Conservation (phyloP, 2,888 invertebrate species). For the Harmothoe impar region DNA sequence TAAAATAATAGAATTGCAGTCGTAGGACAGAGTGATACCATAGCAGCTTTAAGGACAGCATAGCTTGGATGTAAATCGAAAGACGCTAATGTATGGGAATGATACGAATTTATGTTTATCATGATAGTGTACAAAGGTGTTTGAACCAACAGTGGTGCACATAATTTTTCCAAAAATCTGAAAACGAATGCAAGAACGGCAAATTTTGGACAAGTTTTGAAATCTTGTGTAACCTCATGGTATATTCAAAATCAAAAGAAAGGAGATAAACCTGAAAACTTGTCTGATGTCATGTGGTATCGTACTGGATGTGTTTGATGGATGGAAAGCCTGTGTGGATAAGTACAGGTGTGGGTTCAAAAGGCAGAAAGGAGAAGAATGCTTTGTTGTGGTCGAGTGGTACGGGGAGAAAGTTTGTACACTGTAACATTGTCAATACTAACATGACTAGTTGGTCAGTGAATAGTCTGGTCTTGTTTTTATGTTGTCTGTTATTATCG, state of each 20-base stretch:
- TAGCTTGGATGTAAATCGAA: too few relatives aligned
- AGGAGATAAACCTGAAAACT: neutral
- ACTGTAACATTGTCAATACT: slow-evolving; percentile 32
- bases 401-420: neutral
- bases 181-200: too few relatives aligned
- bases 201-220: too few relatives aligned
- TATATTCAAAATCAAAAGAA: neutral
- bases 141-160: too few relatives aligned
- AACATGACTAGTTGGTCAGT: slow-evolving; percentile 52
- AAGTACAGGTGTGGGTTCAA: neutral
- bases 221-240: too few relatives aligned
- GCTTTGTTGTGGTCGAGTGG: neutral
- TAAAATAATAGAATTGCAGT: too few relatives aligned
- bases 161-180: too few relatives aligned
- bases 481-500: slow-evolving; percentile 30
- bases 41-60: too few relatives aligned
- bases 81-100: too few relatives aligned
- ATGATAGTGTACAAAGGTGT: too few relatives aligned
- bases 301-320: slow-evolving; percentile 35
- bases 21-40: too few relatives aligned
- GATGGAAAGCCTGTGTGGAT: neutral
- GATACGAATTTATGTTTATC: too few relatives aligned
- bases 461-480: slow-evolving; percentile 27
- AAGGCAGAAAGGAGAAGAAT: neutral
- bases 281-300: slow-evolving; percentile 53